Base-by-base conservation (phyloP, 2,888 invertebrate genomes). In the Platynereis dumerilii region DNA sequence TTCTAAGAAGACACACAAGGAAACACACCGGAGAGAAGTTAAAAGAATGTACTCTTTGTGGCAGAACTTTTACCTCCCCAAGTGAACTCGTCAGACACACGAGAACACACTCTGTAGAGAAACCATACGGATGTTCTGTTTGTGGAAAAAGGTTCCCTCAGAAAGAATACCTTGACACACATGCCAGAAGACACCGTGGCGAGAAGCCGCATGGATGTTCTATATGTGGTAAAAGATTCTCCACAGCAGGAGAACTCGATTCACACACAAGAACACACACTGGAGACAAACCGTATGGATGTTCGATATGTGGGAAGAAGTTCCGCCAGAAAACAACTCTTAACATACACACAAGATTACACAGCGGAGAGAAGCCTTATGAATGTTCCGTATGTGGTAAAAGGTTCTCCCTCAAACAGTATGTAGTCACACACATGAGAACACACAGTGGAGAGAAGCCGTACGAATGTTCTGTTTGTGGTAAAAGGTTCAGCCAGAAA, bases 401-500 rank as follows among this genome's bases (percentile, higher is more conserved):
- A 26, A 1, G 2, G 22, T 58, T 1, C 42, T 1, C 2, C 2
- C 1, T 2, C 22, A 5, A 3, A 39, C 5, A 2, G 3, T 1
- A 12, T 39, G 10, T 58, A 29, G 34, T 3, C 12, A 34, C 12
- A 1, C 58, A 58, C 20, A 20, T 39, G 5, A 39, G 12, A 2
- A 58, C 17, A 2, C 34, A 58, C n/a, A 22, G 34, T 7, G 58
- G 58, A 10, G 39, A 29, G 20, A 58, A 34, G 34, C 58, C 58
- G 2, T 20, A 58, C 20, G 12, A 17, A 24, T 58, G 58, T 20
- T 12, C 34, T n/a, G 2, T 20, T 17, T 58, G 58, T 12, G 39
- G 39, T 2, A 58, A 39, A 39, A 10, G 12, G 10, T 58, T 34
- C 20, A n/a, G 20, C 2, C 1, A 2, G 15, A 3, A 2, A 39